Conservation (phyloP, 1,140 invertebrate species). For the Homalodisca vitripennis region DNA sequence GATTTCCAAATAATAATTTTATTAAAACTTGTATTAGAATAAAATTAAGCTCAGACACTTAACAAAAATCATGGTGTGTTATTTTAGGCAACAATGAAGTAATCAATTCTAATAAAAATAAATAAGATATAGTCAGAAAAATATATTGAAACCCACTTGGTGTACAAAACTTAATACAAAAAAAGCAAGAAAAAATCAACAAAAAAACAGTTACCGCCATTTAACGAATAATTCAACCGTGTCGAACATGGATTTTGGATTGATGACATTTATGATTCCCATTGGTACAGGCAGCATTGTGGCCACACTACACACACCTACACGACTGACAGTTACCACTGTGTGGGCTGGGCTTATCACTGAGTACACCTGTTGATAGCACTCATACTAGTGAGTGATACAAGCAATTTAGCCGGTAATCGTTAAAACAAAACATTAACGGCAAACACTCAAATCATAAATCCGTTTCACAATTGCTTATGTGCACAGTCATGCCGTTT, state of each 20-base stretch:
- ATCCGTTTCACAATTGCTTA: not conserved
- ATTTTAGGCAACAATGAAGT: not conserved
- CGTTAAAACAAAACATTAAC: not conserved
- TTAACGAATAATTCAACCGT: not conserved
- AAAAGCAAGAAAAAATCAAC: not conserved
- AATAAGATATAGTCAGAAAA: not conserved
- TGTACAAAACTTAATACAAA: not conserved
- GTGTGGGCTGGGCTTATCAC: not conserved
- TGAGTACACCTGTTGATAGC: not conserved
- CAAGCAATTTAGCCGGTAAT: not conserved
- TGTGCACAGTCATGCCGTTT: no score
- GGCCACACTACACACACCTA: not conserved
- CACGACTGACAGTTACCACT: not conserved
- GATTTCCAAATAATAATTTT: not conserved
- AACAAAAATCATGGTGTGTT: not conserved
- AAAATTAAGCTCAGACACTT: not conserved
- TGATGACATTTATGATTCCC: not conserved
- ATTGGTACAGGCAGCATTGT: conserved; percentile 12
- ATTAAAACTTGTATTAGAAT: not conserved
- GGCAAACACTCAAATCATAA: not conserved
- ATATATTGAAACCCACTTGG: not conserved
- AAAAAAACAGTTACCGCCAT: not conserved
- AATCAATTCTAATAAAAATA: not conserved
- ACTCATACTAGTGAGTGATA: not conserved
- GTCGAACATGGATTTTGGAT: conserved; percentile 2